phyloP scores from a whole-genome alignment of 2,113 vertebrate genomes.

The Sphaerodactylus townsendi region DNA sequence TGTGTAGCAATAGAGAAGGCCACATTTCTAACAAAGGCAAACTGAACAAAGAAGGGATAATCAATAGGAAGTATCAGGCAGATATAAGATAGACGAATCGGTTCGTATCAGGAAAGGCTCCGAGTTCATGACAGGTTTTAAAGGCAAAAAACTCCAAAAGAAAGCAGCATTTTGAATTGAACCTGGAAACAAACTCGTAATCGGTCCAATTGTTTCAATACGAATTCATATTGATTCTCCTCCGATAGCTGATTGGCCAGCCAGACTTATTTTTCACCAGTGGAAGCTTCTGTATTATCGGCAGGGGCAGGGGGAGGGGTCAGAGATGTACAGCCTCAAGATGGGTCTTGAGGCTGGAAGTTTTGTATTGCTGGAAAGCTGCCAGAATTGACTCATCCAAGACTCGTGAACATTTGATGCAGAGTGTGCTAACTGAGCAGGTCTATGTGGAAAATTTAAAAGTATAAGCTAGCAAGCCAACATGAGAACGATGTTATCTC shows the following conservation, averaged over 20 bases:
- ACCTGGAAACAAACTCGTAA: not conserved
- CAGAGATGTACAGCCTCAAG: no score
- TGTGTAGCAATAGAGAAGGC: no score
- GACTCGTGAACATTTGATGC: not conserved
- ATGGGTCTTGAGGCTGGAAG: not conserved
- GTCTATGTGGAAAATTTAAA: constrained; percentile 20
- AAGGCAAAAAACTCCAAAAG: not conserved
- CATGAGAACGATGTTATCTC: not conserved
- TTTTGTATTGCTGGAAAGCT: not conserved
- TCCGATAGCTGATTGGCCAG: no score
- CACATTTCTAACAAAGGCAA: no score
- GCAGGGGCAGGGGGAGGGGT: not conserved
- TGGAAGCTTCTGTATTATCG: no score
- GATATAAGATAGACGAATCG: no score
- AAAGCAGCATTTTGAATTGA: not conserved
- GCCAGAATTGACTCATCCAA: not conserved
- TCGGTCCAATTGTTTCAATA: constrained; percentile 25
- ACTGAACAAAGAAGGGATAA: no score
- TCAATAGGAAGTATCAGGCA: no score
- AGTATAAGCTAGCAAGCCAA: constrained; percentile 6
- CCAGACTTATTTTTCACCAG: no score
- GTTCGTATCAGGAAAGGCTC: no score
- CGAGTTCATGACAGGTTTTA: not conserved
- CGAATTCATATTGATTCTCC: no score
- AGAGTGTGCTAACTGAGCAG: not conserved